These are phyloP conservation scores for Ormia ochracea DNA, from an alignment of 2,888 invertebrate genomes.

Conservation along the genomic window DNA sequence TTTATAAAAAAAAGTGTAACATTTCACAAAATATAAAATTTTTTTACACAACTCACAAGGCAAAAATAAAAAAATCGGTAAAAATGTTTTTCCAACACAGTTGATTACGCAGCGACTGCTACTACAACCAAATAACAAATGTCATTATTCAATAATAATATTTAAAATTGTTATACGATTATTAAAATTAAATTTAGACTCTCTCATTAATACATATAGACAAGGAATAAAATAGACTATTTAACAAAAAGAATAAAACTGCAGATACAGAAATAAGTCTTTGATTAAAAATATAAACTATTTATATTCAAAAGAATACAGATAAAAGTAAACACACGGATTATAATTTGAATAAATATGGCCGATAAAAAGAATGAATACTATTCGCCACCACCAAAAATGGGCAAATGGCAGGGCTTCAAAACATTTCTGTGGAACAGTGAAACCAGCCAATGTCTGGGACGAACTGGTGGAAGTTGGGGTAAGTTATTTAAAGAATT, in stretches of 20 bases:
- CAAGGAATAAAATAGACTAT: constrained; percentile 6
- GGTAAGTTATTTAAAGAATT: constrained; percentile 82
- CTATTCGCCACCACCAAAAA: constrained; percentile 87
- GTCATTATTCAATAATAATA: constrained; percentile 53
- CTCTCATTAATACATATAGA: not conserved
- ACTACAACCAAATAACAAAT: constrained; percentile 56
- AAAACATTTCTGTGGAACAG: constrained; percentile 92
- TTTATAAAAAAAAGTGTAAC: constrained; percentile 29
- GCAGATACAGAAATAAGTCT: constrained; percentile 32
- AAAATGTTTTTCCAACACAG: constrained; percentile 73
- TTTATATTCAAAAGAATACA: constrained; percentile 11
- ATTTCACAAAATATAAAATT: constrained; percentile 29
- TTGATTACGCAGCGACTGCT: constrained; percentile 71
- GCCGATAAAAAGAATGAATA: constrained; percentile 90
- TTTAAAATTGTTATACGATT: constrained; percentile 62
- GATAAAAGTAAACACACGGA: constrained; percentile 51
- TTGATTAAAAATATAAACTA: constrained; percentile 28
- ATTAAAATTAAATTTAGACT: constrained; percentile 59
- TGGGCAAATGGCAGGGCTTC: constrained; percentile 91
- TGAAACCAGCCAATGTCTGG: constrained; percentile 93
- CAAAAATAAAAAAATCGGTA: constrained; percentile 59
- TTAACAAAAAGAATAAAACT: constrained; percentile 2
- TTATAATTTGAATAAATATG: constrained; percentile 78
- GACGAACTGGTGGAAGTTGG: constrained; percentile 95
- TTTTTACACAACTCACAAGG: constrained; percentile 8